A percentile compares a stretch with the other conserved stretches of the same genome.
phyloP scores from a whole-genome alignment of 2,113 vertebrate genomes.

The Entomyzon cyanotis region DNA sequence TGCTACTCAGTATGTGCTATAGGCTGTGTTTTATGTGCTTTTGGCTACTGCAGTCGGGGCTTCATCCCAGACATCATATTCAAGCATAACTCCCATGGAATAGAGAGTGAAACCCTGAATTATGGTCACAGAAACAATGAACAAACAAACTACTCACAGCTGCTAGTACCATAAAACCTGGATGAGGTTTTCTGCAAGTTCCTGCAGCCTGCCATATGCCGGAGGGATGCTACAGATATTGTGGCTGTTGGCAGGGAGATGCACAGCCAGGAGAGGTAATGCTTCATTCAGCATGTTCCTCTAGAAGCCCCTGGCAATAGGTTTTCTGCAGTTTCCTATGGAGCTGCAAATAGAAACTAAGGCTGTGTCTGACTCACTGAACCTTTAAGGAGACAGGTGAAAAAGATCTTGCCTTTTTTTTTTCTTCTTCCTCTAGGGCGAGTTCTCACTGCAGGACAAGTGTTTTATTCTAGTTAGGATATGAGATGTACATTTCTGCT shows the following conservation, averaged over 20 bases:
- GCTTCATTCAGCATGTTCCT: background rate
- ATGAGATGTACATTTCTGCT: background rate
- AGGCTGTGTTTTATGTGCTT: background rate
- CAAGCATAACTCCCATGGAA: background rate
- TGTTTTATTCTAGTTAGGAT: background rate
- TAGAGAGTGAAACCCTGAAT: background rate
- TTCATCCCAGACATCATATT: background rate
- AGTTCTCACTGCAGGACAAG: background rate
- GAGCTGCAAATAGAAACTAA: conserved; percentile 18
- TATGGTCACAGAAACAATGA: background rate
- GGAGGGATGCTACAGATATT: background rate
- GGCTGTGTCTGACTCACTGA: background rate
- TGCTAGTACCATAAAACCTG: background rate
- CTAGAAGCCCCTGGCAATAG: background rate
- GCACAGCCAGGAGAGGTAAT: background rate
- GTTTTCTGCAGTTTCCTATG: conserved; percentile 23
- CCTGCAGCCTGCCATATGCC: background rate
- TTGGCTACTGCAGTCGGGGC: background rate
- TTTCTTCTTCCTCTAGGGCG: fast-evolving
- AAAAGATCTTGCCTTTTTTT: background rate
- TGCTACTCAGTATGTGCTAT: background rate
- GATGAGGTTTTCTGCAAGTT: background rate
- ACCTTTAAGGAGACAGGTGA: background rate
- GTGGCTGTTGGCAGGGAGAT: background rate
- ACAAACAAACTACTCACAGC: background rate